Evolutionary conservation across 2,113 vertebrate genomes (phyloP), one percentile per base, ranked within the genome.

Genomic region (Herpailurus yagouaroundi): DNA sequence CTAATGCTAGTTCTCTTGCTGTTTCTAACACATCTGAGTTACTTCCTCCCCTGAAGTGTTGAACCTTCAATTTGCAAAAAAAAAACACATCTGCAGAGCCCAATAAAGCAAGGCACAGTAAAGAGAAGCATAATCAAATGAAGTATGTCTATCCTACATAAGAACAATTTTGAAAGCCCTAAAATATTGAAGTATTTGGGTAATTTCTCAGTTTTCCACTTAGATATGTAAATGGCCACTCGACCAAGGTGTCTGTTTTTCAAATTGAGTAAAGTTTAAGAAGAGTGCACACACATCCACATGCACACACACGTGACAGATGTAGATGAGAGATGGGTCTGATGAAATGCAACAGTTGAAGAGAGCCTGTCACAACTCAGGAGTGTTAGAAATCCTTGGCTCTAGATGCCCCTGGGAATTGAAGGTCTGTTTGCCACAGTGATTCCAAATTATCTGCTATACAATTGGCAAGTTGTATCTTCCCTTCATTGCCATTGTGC

Each of bases 141-240:
- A 18, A 29, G 23, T 31, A 77, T 77, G 41, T 27, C 74, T 31
- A 31, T 48, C 9, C 15, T 63, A 14, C 3, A 41, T 21, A 80
- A 38, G 92, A 92, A 79, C 21, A 64, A 27, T 57, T 92, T 91
- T 48, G 18, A 89, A 81, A 81, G 27, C 25, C 27, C 60, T 85
- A 66, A 74, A 89, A 83, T 63, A 36, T 36, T 89, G 14, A 16
- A 33, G 83, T 89, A 27, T 90, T 13, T 88, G 60, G 16, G 27
- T 84, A 41, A 50, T 77, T 92, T 92, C n/a, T 95, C 57, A 77
- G 45, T n/a, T 15, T 96, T 86, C 48, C 1, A 57, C 41, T 97
- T 69, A 87, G 25, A 48, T 97, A 29, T 11, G 48, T 52, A 93
- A 81, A 27, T 90, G 48, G 1, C 21, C 13, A 85, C 13, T 69